A percentile compares a stretch with the other conserved stretches of the same genome.
These are phyloP conservation scores for Coelogynopora nodosa DNA, from an alignment of 2,888 invertebrate genomes.

Conservation along the genomic window DNA sequence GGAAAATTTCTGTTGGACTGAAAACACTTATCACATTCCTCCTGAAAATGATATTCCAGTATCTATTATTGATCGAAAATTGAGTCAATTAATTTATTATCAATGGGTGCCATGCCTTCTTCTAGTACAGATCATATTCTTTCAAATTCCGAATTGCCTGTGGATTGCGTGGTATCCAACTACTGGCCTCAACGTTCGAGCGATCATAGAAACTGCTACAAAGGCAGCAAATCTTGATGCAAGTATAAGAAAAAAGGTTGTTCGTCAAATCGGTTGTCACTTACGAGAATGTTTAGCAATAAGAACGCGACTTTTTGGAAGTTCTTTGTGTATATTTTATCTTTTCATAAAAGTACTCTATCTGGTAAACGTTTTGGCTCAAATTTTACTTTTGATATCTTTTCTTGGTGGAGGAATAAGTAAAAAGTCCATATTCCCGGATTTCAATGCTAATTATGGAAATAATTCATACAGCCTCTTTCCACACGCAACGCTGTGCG, in stretches of 20 bases:
- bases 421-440: not conserved
- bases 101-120: slow-evolving; percentile 37
- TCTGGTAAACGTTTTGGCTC: not conserved
- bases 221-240: not conserved
- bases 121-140: slow-evolving; percentile 1
- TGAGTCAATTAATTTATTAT: slow-evolving; percentile 7
- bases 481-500: slow-evolving; percentile 22
- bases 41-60: not conserved
- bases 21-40: slow-evolving; percentile 34
- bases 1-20: slow-evolving; percentile 12
- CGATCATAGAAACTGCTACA: not conserved
- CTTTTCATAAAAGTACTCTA: not conserved
- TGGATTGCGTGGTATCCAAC: not conserved
- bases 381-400: not conserved
- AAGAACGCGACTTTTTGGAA: not conserved
- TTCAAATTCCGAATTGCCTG: slow-evolving; percentile 24
- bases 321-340: not conserved
- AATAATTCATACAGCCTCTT: not conserved
- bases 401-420: not conserved
- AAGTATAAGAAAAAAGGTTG: not conserved
- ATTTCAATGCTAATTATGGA: slow-evolving; percentile 16
- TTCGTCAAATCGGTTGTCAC: not conserved
- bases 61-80: not conserved
- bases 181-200: not conserved
- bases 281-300: not conserved